phyloP scores from a whole-genome alignment of 1,140 invertebrate genomes.

The Galleria mellonella region DNA sequence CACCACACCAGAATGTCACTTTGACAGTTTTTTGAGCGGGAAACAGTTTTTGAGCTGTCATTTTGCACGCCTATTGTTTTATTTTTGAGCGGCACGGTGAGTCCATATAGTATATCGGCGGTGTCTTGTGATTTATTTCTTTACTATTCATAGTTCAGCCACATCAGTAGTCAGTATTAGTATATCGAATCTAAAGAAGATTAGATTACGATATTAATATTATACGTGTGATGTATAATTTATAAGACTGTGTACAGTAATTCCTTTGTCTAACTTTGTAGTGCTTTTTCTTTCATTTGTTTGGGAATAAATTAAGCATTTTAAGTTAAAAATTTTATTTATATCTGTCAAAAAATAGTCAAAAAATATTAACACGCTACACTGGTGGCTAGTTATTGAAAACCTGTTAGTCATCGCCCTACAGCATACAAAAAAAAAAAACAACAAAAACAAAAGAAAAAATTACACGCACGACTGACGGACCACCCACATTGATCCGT shows the following conservation, averaged over 20 bases:
- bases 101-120: slow-evolving; percentile 3
- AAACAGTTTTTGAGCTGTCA: slow-evolving; percentile 43
- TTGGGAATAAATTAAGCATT: not conserved
- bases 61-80: slow-evolving; percentile 44
- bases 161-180: too few relatives aligned
- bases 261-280: too few relatives aligned
- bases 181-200: slow-evolving; percentile 5
- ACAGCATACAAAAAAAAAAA: slow-evolving; percentile 35
- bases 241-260: too few relatives aligned
- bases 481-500: slow-evolving; percentile 63
- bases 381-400: slow-evolving; percentile 59
- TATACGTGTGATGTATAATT: not conserved
- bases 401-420: slow-evolving; percentile 59
- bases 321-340: too few relatives aligned
- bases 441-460: slow-evolving; percentile 42
- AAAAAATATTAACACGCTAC: slow-evolving; percentile 48
- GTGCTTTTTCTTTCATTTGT: too few relatives aligned
- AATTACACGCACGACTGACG: slow-evolving; percentile 30
- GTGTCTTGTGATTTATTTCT: slow-evolving; percentile 18
- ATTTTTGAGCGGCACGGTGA: slow-evolving; percentile 21
- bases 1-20: slow-evolving; percentile 48
- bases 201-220: not conserved
- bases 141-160: slow-evolving; percentile 29
- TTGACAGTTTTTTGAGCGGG: slow-evolving; percentile 51
- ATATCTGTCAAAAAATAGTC: slow-evolving; percentile 38